Percentiles rank a stretch among this genome's conserved stretches.
Evolutionary conservation across 2,888 invertebrate genomes (phyloP).

Genomic region (Aquatica leii): DNA sequence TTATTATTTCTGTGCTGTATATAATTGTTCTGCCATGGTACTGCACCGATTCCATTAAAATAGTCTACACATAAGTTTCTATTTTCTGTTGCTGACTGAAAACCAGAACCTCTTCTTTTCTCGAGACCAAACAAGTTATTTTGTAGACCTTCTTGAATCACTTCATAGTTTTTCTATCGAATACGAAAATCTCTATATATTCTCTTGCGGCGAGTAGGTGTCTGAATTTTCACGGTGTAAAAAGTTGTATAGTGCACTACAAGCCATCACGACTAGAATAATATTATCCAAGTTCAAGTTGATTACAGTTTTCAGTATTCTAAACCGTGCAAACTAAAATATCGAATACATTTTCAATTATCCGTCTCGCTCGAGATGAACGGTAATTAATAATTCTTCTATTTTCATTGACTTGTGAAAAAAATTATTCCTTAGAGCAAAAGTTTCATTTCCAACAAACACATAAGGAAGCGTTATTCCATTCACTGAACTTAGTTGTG

Average conservation of each 20-base stretch:
- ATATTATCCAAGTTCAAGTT: not conserved
- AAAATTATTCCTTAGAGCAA: constrained; percentile 3
- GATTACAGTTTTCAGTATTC: not conserved
- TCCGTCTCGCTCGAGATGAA: too few species aligned
- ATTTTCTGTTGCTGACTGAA: constrained; percentile 2
- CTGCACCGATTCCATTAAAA: constrained; percentile 2
- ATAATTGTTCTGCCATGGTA: not conserved
- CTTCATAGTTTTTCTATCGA: constrained; percentile 1
- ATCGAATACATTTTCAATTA: constrained; percentile 4
- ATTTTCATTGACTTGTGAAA: constrained; percentile 2
- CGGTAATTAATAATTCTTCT: constrained; percentile 9
- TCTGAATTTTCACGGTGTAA: not conserved
- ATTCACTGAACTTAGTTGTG: not conserved
- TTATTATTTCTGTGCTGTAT: too few species aligned
- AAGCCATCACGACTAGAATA: constrained; percentile 1
- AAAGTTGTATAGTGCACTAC: constrained; percentile 3
- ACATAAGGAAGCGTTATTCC: constrained; percentile 4
- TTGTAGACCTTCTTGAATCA: not conserved
- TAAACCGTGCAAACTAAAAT: not conserved
- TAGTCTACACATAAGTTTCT: not conserved
- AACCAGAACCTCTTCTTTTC: not conserved
- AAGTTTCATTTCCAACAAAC: constrained; percentile 1
- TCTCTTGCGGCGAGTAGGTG: constrained; percentile 1
- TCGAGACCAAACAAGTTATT: constrained; percentile 1
- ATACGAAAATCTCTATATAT: too few species aligned